A percentile compares a stretch with the other conserved stretches of the same genome.
These are phyloP conservation scores for Lanistes nyassanus DNA, from an alignment of 1,140 invertebrate species.

Conservation along the genomic window DNA sequence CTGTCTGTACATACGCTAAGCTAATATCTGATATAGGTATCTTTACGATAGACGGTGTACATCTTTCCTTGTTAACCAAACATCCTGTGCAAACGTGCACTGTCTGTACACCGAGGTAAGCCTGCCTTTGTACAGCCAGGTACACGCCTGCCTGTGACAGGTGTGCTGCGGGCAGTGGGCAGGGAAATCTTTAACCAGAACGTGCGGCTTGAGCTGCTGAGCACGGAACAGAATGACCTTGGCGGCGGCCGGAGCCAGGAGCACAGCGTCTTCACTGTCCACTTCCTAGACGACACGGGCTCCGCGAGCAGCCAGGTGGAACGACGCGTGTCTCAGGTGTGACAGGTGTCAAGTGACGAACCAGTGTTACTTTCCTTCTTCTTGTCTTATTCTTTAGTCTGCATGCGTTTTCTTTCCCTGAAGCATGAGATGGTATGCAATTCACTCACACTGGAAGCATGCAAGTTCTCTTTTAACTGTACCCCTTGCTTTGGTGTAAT, in stretches of 20 bases:
- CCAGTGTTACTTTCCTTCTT: not conserved
- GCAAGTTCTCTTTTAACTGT: no score
- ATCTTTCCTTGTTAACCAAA: not conserved
- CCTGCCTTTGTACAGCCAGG: not conserved
- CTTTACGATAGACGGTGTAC: not conserved
- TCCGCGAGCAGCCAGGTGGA: not conserved
- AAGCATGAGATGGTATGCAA: no score
- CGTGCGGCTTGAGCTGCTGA: slow-evolving; percentile 31
- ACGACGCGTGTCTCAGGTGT: not conserved
- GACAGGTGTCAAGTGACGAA: not conserved
- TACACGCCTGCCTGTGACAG: slow-evolving; percentile 21
- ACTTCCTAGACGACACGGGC: slow-evolving; percentile 6
- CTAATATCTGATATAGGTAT: not conserved
- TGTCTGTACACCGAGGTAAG: not conserved
- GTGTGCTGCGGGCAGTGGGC: slow-evolving; percentile 46
- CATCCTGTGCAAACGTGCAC: not conserved
- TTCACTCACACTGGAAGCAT: no score
- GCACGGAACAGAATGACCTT: slow-evolving; percentile 1
- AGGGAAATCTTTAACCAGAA: slow-evolving; percentile 47
- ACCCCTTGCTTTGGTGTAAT: no score
- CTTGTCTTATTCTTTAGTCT: not conserved
- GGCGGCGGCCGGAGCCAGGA: slow-evolving; percentile 18
- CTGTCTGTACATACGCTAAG: no score
- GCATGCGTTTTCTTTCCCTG: not conserved
- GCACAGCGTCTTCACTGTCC: slow-evolving; percentile 17